Evolutionary conservation across 2,888 invertebrate genomes (phyloP), one percentile per base, ranked within the genome.

Genomic region (Lasioglossum villosulum): DNA sequence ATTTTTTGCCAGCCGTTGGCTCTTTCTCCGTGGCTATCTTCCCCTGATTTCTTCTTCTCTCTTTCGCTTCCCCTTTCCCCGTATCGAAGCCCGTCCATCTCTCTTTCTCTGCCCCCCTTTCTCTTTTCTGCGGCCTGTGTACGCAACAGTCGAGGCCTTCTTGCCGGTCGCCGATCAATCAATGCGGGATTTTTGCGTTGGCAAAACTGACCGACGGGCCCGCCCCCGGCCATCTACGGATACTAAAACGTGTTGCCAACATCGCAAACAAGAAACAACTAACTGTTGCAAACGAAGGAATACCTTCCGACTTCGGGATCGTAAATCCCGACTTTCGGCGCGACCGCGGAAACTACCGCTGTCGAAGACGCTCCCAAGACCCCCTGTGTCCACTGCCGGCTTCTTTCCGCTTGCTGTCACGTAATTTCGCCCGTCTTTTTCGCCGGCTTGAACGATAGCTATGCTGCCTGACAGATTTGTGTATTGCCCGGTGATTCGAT

Each of bases 211-310:
- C 92, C 88, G 91, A 91, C n/a, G 16, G 92, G 92, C 88, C 93
- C 92, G 93, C 92, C 88, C 66, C 92, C 85, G 82, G 52, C 94
- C 94, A 93, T 94, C 93, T 94, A 94, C 90, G 94, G 94, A 78
- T 91, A 93, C 92, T 93, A 92, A 93, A 93, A 93, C 94, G 93
- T 94, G 94, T 93, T 92, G 91, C 92, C 92, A 93, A 93, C 93
- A 93, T 93, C 90, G 90, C 91, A 89, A 91, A 92, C 92, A 94
- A 93, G 94, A 93, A 93, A 91, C 88, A 89, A 93, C 93, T 92
- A 92, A 93, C 93, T 92, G 91, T 93, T 90, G 91, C 92, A 89
- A 92, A 92, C 91, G 91, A 89, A 79, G 86, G 90, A 92, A 93
- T 92, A 90, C 91, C 88, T 84, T 86, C 81, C 86, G 66, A 84